Evolutionary conservation across 1,140 invertebrate genomes (phyloP).

Genomic region (Melanaphis sacchari): DNA sequence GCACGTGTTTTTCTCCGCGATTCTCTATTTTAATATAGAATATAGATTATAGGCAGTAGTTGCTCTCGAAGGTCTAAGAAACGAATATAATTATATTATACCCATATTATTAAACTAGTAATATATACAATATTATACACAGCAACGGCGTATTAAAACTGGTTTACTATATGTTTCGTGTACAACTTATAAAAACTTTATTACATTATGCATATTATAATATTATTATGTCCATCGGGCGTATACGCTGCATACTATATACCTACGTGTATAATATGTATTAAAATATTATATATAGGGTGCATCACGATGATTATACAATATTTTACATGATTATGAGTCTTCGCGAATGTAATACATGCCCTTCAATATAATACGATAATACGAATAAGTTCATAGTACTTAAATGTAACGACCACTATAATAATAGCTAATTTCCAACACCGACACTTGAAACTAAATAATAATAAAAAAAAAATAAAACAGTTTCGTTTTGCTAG

Average conservation of each 20-base stretch:
- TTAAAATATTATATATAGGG: background rate
- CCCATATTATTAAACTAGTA: background rate
- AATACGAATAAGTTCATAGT: background rate
- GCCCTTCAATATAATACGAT: background rate
- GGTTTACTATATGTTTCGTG: background rate
- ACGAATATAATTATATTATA: conserved; percentile 12
- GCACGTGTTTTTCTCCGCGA: background rate
- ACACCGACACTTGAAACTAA: background rate
- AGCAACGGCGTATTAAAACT: background rate
- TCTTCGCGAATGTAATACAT: too few relatives aligned
- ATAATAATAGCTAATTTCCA: background rate
- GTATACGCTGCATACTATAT: background rate
- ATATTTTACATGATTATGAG: background rate
- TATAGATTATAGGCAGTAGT: background rate
- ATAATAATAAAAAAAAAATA: background rate
- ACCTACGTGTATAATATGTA: background rate
- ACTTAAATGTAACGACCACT: background rate
- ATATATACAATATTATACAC: background rate
- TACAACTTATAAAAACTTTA: background rate
- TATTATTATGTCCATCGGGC: background rate
- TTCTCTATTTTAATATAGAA: background rate
- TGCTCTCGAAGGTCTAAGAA: background rate
- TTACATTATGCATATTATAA: background rate
- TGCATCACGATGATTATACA: background rate
- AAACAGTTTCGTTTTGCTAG: background rate